These are phyloP conservation scores for Halcyon chelicuti DNA, from an alignment of 2,797 vertebrate species.

Conservation along the genomic window DNA sequence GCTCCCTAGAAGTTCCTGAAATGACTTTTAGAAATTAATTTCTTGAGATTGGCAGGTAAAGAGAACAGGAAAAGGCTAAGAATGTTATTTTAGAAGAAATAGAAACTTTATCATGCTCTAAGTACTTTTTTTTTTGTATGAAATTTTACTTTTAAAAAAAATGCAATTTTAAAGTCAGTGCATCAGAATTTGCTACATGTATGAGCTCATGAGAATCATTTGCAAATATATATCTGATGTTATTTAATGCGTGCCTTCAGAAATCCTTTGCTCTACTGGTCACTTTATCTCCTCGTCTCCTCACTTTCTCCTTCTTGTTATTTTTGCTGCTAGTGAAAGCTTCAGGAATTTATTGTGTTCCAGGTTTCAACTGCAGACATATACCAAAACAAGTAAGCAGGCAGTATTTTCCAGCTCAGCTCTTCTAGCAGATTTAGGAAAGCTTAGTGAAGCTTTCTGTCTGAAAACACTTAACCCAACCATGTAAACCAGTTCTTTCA, in stretches of 20 bases:
- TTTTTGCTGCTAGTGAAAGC: background rate
- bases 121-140: background rate
- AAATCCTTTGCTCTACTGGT: background rate
- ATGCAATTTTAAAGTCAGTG: constrained; percentile 13
- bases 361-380: background rate
- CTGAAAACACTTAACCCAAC: background rate
- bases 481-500: background rate
- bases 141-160: constrained; percentile 27
- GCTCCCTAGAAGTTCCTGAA: background rate
- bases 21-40: background rate
- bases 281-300: background rate
- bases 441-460: background rate
- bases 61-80: background rate
- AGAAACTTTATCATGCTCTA: background rate
- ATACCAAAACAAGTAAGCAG: background rate
- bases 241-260: constrained; percentile 18
- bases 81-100: constrained; percentile 14
- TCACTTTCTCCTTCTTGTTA: background rate
- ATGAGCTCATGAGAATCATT: constrained; percentile 1
- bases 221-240: constrained; percentile 19
- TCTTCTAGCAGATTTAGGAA: constrained; percentile 1
- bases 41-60: background rate
- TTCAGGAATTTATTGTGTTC: background rate
- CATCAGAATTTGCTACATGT: constrained; percentile 25
- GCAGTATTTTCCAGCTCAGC: background rate